Base-by-base conservation (phyloP, 2,113 vertebrate genomes). In the Nannobrachium achirus region DNA sequence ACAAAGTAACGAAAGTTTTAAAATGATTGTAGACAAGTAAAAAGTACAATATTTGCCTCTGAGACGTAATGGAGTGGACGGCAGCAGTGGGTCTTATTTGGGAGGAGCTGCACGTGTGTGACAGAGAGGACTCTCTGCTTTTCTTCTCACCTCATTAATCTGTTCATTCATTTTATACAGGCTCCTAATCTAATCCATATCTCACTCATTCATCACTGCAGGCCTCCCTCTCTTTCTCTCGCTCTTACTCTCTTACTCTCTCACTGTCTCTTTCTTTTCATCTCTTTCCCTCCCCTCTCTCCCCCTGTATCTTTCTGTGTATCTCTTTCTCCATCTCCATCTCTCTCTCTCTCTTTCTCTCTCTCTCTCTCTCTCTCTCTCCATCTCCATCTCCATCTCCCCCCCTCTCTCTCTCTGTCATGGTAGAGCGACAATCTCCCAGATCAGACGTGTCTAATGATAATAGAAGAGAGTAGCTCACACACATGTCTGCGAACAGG, bases 91-190 rank as follows among this genome's bases (percentile, higher is more conserved):
- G 7, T 73, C 82, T 82, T 83, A 81, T 87, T 83, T 75, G 73
- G 65, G 53, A 67, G 61, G 55, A 81, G 71, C 71, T 33, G 48
- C 79, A 63, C 16, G 51, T n/a, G 8, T 11, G 1, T 73, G 83
- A 81, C 58, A 25, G 33, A 51, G 64, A 25, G 20, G 48, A 62
- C 66, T 18, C 38, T 73, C 69, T 66, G 59, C 68, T 76, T 66
- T 74, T 83, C 73, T 72, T 57, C 73, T 82, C 85, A 73, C 84
- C 75, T 87, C 80, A 88, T 89, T 87, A 82, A 84, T 85, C 79
- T 81, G 74, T 78, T 84, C 44, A 79, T 89, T 88, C 82, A 84
- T 86, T 85, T 77, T 67, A 65, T 65, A 1, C 25, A n/a, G n/a
- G 39, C 78, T 85, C 76, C 73, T 85, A 85, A 86, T 86, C 81